A percentile compares a stretch with the other conserved stretches of the same genome.
phyloP scores from a whole-genome alignment of 1,140 invertebrate species.

The Apis laboriosa region DNA sequence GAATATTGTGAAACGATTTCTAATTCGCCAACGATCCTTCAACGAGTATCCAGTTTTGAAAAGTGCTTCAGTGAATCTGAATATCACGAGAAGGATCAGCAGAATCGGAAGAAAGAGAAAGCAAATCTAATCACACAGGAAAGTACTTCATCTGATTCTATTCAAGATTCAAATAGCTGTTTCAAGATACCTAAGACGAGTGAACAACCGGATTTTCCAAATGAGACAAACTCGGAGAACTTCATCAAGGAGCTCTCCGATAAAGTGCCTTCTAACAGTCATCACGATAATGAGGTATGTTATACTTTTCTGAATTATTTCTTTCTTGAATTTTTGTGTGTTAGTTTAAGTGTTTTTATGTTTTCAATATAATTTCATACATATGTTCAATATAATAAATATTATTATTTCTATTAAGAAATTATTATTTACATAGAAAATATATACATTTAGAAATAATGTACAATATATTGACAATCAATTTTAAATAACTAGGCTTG shows the following conservation, averaged over 20 bases:
- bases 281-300: slow-evolving; percentile 51
- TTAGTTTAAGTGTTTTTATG: neutral
- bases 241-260: slow-evolving; percentile 65
- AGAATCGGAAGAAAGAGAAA: slow-evolving; percentile 35
- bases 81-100: slow-evolving; percentile 68
- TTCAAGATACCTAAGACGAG: slow-evolving; percentile 16
- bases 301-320: neutral
- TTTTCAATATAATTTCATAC: neutral
- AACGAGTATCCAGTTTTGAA: slow-evolving; percentile 70
- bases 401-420: no score
- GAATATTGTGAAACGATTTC: slow-evolving; percentile 69
- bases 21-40: slow-evolving; percentile 68
- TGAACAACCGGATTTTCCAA: neutral
- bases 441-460: neutral
- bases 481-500: neutral
- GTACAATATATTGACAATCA: neutral
- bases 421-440: neutral
- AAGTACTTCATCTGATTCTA: neutral
- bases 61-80: slow-evolving; percentile 75
- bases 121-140: slow-evolving; percentile 12
- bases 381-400: neutral
- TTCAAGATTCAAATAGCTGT: slow-evolving; percentile 34
- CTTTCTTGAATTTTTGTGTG: neutral
- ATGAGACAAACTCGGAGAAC: slow-evolving; percentile 62
- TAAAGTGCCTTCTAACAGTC: slow-evolving; percentile 73